Percentiles rank a stretch among this genome's conserved stretches.
phyloP scores from a whole-genome alignment of 2,888 invertebrate genomes.

The Archips crataeganus region DNA sequence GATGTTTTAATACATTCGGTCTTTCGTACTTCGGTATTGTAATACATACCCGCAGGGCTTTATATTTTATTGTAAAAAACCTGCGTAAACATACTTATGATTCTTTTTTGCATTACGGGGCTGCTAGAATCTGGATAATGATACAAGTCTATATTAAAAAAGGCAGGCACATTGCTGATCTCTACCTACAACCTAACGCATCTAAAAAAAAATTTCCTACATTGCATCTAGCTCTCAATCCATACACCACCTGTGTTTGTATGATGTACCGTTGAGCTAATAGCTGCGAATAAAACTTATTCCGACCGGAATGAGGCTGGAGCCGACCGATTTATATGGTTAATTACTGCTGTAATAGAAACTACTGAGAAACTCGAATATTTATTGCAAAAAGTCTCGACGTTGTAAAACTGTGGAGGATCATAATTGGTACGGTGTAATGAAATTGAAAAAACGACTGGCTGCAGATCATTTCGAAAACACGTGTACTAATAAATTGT shows the following conservation, averaged over 20 bases:
- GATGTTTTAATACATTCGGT: too few relatives aligned
- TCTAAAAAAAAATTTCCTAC: slow-evolving; percentile 1
- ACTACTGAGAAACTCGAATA: slow-evolving; percentile 16
- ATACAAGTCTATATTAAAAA: too few relatives aligned
- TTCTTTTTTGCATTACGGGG: too few relatives aligned
- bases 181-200: background rate
- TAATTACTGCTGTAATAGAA: slow-evolving; percentile 25
- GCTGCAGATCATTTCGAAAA: background rate
- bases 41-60: too few relatives aligned
- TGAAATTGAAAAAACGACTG: background rate
- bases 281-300: slow-evolving; percentile 26
- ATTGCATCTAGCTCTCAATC: slow-evolving; percentile 14
- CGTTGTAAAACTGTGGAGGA: slow-evolving; percentile 2
- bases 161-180: too few relatives aligned
- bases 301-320: slow-evolving; percentile 22
- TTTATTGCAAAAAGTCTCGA: slow-evolving; percentile 9
- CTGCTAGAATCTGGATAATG: too few relatives aligned
- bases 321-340: slow-evolving; percentile 9
- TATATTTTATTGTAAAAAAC: too few relatives aligned
- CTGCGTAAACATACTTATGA: too few relatives aligned
- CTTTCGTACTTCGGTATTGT: too few relatives aligned
- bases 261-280: slow-evolving; percentile 24
- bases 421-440: slow-evolving; percentile 6
- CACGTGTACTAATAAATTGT: too few relatives aligned
- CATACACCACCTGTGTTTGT: slow-evolving; percentile 16